Conservation (phyloP, 2,797 vertebrate species). For the Peromyscus aztecus region DNA sequence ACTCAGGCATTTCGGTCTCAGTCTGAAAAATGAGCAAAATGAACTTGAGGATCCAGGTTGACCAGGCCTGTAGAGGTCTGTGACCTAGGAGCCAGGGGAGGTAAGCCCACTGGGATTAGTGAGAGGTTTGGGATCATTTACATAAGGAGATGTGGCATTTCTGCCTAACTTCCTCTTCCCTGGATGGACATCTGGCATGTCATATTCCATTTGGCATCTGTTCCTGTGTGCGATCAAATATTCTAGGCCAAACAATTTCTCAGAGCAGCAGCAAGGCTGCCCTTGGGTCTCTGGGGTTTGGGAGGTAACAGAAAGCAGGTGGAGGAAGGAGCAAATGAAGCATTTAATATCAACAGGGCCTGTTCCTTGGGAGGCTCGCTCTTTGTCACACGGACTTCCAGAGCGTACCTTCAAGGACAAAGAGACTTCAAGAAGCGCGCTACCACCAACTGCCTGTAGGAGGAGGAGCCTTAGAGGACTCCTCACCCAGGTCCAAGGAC, state of each 20-base stretch:
- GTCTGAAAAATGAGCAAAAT: background rate
- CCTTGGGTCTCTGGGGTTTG: constrained; percentile 37
- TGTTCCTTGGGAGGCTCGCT: background rate
- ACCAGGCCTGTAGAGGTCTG: background rate
- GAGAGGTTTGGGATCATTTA: constrained; percentile 15
- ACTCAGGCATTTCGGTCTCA: background rate
- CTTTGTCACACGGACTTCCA: background rate
- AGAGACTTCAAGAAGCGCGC: background rate
- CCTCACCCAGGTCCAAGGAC: background rate
- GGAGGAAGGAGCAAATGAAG: constrained; percentile 46
- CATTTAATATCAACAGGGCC: background rate
- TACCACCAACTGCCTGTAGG: background rate
- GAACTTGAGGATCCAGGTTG: background rate
- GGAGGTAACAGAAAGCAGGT: constrained; percentile 60
- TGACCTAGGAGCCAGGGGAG: background rate
- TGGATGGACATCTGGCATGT: constrained; percentile 15
- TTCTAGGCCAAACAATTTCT: constrained; percentile 60
- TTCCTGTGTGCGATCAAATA: constrained; percentile 25
- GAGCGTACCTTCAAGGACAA: constrained; percentile 1
- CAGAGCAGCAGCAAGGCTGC: constrained; percentile 36
- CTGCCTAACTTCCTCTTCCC: constrained; percentile 11
- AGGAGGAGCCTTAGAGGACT: background rate
- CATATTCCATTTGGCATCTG: background rate
- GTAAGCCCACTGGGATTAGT: background rate
- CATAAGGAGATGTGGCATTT: background rate